These are phyloP conservation scores for Gorsachius magnificus DNA, from an alignment of 2,797 vertebrate genomes.

Conservation along the genomic window DNA sequence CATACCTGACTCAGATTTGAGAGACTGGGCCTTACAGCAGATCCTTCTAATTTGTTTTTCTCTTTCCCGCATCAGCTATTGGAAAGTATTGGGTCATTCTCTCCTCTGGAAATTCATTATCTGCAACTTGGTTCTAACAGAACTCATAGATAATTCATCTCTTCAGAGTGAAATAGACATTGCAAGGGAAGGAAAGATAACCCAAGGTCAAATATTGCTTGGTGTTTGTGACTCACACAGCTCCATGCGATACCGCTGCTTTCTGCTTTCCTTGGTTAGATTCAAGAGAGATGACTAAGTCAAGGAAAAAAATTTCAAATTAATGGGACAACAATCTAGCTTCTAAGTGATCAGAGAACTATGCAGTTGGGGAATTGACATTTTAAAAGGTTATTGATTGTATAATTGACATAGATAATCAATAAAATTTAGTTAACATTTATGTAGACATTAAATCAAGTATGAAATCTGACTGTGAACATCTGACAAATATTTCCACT, in stretches of 20 bases:
- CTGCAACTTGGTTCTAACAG: background rate
- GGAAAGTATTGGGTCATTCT: slow-evolving; percentile 1
- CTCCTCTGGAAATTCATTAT: slow-evolving; percentile 9
- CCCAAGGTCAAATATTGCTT: slow-evolving; percentile 7
- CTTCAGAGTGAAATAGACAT: background rate
- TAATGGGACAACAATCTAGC: background rate
- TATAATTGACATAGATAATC: background rate
- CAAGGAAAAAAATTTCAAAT: background rate
- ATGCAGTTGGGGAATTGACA: background rate
- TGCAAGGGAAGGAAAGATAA: background rate
- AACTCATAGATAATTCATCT: slow-evolving; percentile 3
- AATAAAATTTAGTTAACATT: slow-evolving; percentile 15
- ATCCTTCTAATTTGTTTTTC: background rate
- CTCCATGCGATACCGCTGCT: background rate
- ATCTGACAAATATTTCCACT: background rate
- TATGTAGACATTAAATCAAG: background rate
- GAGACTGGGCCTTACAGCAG: background rate
- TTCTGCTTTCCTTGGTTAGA: background rate
- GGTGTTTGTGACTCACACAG: background rate
- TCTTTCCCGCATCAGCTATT: background rate
- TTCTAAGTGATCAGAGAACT: background rate
- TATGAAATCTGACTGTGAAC: background rate
- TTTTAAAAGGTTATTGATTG: slow-evolving; percentile 20
- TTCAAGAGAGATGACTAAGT: background rate
- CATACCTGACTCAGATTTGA: background rate